Evolutionary conservation across 92 coral and sea anemone species (phyloP), one percentile per base, ranked within the genome.

Genomic region (Parazoanthus swiftii): DNA sequence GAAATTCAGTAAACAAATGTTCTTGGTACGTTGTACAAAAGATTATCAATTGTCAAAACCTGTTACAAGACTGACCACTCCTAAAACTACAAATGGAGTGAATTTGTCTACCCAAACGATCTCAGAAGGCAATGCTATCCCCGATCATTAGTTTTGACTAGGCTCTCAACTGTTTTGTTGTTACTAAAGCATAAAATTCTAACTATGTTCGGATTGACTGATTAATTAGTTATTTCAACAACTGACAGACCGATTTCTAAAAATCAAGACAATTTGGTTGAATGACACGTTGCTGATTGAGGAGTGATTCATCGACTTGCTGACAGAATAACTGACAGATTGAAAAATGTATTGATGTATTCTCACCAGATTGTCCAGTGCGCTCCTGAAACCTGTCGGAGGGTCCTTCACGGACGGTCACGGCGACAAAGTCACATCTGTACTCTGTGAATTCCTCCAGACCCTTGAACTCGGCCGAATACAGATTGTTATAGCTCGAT

Each of bases 361-460:
- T 59, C 56, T 83, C 68, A 83, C 86, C 86, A 83, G 68, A 46
- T 46, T 83, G 77, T 25, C 11, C 39, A 44, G 86, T 83, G 42
- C 2, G 1, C 0, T 0, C 13, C 42, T 8, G 0, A 43, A 68
- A 42, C 18, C 14, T 16, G 2, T 2, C 35, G 33, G 14, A 1
- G 23, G 43, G 78, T 71, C 86, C 86, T 14, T 83, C 86, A 13
- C n/a, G 10, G 25, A 83, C n/a, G 44, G 86, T 83, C 25, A 70
- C 74, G 25, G 78, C 86, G 16, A 67, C 58, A 2, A 83, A 0
- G 8, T 0, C 0, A 33, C 86, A 83, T 0, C 0, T 0, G 67
- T 83, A 83, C 7, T 5, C 0, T 1, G 86, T 83, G 25, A 70
- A 18, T 35, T 83, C 86, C 67, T 83, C 86, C 58, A 83, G 78